These are phyloP conservation scores for Scaptomyza parva DNA, from an alignment of 2,888 invertebrate species.

Conservation along the genomic window DNA sequence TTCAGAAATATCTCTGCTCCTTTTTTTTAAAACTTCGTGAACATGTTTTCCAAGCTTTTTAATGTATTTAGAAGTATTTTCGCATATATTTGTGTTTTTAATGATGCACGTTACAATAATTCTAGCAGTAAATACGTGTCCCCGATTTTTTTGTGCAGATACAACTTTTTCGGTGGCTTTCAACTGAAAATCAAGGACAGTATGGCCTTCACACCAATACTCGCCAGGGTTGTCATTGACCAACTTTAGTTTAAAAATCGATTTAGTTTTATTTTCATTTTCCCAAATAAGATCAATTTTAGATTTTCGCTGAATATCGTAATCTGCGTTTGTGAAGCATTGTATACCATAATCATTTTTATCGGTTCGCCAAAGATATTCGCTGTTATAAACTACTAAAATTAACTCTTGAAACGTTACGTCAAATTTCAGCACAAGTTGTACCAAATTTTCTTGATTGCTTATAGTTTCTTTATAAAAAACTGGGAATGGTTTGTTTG, in stretches of 20 bases:
- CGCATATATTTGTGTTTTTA: conserved; percentile 23
- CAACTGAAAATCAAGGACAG: conserved; percentile 85
- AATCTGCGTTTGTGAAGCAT: conserved; percentile 87
- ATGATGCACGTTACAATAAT: conserved; percentile 71
- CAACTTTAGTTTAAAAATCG: conserved; percentile 86
- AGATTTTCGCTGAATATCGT: conserved; percentile 85
- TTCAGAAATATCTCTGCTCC: conserved; percentile 10
- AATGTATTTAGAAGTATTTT: conserved; percentile 41
- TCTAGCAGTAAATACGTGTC: conserved; percentile 80
- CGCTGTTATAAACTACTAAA: conserved; percentile 86
- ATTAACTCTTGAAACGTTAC: conserved; percentile 68
- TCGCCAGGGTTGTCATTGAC: conserved; percentile 86
- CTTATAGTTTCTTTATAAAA: conserved; percentile 55
- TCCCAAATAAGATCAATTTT: conserved; percentile 84
- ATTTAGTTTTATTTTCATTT: conserved; percentile 64
- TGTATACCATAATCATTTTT: conserved; percentile 84
- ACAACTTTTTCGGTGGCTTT: conserved; percentile 86
- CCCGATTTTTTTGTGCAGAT: conserved; percentile 83
- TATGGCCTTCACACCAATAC: conserved; percentile 89
- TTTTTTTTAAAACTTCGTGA: conserved; percentile 33
- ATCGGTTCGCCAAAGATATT: conserved; percentile 85
- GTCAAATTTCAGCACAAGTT: conserved; percentile 67
- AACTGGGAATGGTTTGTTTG: conserved; percentile 25
- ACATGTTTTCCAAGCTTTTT: conserved; percentile 51
- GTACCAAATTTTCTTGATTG: conserved; percentile 40